Evolutionary conservation across 2,797 vertebrate genomes (phyloP), one percentile per base, ranked within the genome.

Genomic region (Megalops cyprinoides): DNA sequence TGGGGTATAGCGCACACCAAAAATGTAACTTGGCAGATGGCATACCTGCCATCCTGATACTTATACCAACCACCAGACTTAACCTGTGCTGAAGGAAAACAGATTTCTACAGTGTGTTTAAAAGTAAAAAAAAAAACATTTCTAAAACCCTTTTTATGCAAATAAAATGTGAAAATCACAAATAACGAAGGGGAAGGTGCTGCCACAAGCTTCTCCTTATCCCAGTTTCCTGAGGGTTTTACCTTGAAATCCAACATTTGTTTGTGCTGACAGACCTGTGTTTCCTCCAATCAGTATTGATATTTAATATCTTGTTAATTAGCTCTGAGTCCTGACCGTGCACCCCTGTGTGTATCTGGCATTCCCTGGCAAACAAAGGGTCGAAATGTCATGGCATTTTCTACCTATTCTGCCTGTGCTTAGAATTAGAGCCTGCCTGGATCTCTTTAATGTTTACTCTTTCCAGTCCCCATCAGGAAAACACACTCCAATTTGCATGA

Each of bases 371-470:
- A 37, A 65, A 46, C 7, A 18, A 58, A 53, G 9, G 58, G 69
- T 82, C 23, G 9, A 79, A 82, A 67, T 74, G 82, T 65, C 75
- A 78, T 44, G 46, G 37, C 58, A 31, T 79, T 79, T 62, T 77
- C 37, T 69, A 31, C 2, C 55, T 44, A 56, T 79, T 75, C 7
- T 81, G n/a, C n/a, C n/a, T n/a, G n/a, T 18, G 39, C 15, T 49
- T 53, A 39, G 42, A 12, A 62, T 65, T 78, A 31, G 20, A 44
- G 10, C 8, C n/a, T 39, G 55, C 0, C 25, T 8, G 23, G 9
- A 58, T 37, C 53, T 49, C 53, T 65, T 9, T 31, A 73, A 74
- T 58, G 31, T 74, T 6, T 2, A 44, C 55, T 60, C 53, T 60
- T 46, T 74, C 42, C 6, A 20, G 15, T 53, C 23, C 42, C 48